Evolutionary conservation across 2,797 vertebrate genomes (phyloP).

Genomic region (Rhinatrema bivittatum): DNA sequence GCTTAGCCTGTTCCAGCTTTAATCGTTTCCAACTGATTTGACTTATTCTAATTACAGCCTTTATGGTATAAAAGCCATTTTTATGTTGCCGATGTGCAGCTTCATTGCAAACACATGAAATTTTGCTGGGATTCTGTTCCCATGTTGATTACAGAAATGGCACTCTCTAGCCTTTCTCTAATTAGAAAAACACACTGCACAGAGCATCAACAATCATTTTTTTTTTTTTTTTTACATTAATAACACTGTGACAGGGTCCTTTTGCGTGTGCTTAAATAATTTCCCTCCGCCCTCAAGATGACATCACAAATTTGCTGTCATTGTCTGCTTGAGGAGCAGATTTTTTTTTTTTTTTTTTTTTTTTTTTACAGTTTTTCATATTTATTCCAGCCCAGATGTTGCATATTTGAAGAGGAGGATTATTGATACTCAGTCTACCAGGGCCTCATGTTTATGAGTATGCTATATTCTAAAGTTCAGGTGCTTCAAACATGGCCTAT

Average conservation of each 20-base stretch:
- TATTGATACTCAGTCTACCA: conserved; percentile 24
- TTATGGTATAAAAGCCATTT: conserved; percentile 69
- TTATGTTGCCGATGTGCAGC: conserved; percentile 58
- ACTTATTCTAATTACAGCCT: conserved; percentile 74
- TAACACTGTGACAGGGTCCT: conserved; percentile 44
- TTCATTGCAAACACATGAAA: conserved; percentile 58
- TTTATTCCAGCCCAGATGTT: conserved; percentile 17
- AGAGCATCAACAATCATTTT: conserved; percentile 51
- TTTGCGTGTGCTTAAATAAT: conserved; percentile 42
- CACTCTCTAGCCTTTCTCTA: conserved; percentile 54
- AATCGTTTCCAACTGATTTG: conserved; percentile 72
- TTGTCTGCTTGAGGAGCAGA: conserved; percentile 22
- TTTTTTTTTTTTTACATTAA: conserved; percentile 63
- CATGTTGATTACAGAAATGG: conserved; percentile 60
- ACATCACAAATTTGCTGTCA: conserved; percentile 12
- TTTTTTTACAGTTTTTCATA: conserved; percentile 21
- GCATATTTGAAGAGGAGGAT: conserved; percentile 26
- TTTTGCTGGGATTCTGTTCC: conserved; percentile 61
- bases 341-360: too few relatives aligned
- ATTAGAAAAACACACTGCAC: conserved; percentile 67
- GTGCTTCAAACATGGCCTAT: too few relatives aligned
- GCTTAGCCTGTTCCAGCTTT: conserved; percentile 59
- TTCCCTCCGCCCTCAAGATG: conserved; percentile 32
- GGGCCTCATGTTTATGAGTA: conserved; percentile 8
- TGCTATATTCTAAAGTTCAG: conserved; percentile 12